phyloP scores from a whole-genome alignment of 2,797 vertebrate genomes.

The Ctenochaetus hawaiiensis region DNA sequence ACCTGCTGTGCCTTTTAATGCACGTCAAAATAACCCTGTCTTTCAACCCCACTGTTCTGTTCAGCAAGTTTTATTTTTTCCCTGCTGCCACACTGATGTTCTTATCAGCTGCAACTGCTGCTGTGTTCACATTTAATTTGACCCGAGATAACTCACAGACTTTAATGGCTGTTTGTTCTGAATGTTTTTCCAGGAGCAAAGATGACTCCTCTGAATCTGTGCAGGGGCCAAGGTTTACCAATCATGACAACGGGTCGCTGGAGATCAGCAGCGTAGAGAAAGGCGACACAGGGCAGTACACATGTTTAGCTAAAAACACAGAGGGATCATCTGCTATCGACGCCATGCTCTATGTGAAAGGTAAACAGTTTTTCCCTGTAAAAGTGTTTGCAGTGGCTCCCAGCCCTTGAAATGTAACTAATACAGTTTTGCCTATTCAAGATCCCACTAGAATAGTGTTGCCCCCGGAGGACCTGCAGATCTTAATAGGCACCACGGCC shows the following conservation, averaged over 20 bases:
- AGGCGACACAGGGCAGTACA: conserved; percentile 90
- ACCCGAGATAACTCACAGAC: neutral
- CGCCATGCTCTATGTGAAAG: conserved; percentile 90
- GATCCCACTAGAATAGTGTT: conserved; percentile 90
- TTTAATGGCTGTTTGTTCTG: conserved; percentile 3
- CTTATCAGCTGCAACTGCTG: conserved; percentile 5
- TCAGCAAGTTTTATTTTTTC: conserved; percentile 19
- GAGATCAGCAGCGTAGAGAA: conserved; percentile 86
- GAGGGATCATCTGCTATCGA: conserved; percentile 88
- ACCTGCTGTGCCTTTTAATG: conserved; percentile 23
- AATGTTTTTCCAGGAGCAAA: conserved; percentile 86
- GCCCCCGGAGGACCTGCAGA: conserved; percentile 86
- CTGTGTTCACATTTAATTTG: conserved; percentile 12
- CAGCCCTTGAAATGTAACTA: conserved; percentile 55
- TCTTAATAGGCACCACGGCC: conserved; percentile 86
- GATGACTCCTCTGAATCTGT: conserved; percentile 87
- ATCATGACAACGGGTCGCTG: conserved; percentile 89
- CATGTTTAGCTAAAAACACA: conserved; percentile 90
- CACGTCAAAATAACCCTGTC: neutral
- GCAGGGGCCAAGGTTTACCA: conserved; percentile 76
- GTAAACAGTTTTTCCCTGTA: conserved; percentile 71
- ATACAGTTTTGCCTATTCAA: conserved; percentile 70
- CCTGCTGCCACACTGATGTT: neutral
- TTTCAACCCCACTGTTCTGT: conserved; percentile 21
- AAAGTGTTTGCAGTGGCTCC: conserved; percentile 8